Percentiles rank a stretch among this genome's conserved stretches.
Conservation (phyloP, 2,113 vertebrate species). For the Alligator sinensis region DNA sequence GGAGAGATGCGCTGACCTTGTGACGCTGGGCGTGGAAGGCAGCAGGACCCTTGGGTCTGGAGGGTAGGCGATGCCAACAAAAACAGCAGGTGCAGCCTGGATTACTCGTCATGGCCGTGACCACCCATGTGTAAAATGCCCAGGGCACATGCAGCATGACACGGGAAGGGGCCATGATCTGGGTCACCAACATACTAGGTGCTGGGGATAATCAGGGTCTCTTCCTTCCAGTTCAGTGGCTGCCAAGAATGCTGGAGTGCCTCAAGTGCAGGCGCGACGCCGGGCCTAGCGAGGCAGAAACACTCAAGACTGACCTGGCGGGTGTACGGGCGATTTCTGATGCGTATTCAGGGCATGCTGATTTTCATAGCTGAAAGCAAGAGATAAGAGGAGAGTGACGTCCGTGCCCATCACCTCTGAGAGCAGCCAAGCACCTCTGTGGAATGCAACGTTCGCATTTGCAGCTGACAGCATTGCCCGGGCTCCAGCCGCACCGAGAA, state of each 20-base stretch:
- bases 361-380: rapidly evolving
- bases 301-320: neutral
- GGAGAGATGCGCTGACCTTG: rapidly evolving
- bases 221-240: constrained; percentile 56
- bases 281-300: constrained; percentile 25
- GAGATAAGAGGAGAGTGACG: neutral
- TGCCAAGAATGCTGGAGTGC: constrained; percentile 17
- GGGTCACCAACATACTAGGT: constrained; percentile 52
- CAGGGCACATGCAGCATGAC: constrained; percentile 61
- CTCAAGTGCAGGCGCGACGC: neutral
- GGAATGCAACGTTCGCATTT: neutral
- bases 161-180: constrained; percentile 59
- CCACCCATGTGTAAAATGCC: constrained; percentile 51
- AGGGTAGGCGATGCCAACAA: neutral
- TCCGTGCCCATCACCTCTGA: rapidly evolving
- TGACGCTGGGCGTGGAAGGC: neutral
- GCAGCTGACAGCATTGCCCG: neutral
- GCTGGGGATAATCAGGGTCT: constrained; percentile 70
- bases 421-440: rapidly evolving
- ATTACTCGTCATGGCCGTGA: constrained; percentile 8
- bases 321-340: neutral
- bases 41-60: rapidly evolving
- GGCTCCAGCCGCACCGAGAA: neutral
- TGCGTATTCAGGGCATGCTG: neutral
- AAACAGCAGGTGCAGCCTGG: neutral